Percentiles rank a stretch among this genome's conserved stretches.
Conservation (phyloP, 1,140 invertebrate genomes). For the Hypothenemus hampei region DNA sequence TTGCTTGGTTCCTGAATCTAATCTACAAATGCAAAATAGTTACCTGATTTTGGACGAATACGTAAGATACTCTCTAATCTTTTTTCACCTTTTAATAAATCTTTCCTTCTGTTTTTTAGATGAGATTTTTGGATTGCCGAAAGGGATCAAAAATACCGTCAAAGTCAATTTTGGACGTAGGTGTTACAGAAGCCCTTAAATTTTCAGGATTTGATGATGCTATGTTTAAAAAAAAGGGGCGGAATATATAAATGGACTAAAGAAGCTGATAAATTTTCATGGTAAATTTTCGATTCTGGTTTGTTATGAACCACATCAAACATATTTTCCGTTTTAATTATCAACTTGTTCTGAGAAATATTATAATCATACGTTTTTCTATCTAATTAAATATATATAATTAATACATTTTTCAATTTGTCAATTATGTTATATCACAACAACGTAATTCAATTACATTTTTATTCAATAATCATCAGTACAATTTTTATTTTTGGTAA, state of each 20-base stretch:
- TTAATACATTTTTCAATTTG: no score
- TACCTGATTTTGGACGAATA: constrained; percentile 52
- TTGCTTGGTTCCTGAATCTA: constrained; percentile 51
- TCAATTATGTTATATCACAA: no score
- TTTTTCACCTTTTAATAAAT: not conserved
- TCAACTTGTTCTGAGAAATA: no score
- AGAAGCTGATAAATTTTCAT: constrained; percentile 36
- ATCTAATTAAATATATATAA: no score
- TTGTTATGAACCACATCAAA: no score
- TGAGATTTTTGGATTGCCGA: constrained; percentile 51
- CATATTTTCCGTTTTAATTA: no score
- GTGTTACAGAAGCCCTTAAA: constrained; percentile 45
- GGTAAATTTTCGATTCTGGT: constrained; percentile 27
- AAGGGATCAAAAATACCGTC: constrained; percentile 47
- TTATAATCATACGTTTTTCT: no score
- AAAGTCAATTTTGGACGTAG: constrained; percentile 48
- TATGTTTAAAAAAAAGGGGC: constrained; percentile 49
- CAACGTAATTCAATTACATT: no score
- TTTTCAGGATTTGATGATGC: constrained; percentile 50
- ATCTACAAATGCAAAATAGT: constrained; percentile 50
- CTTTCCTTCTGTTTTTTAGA: constrained; percentile 35
- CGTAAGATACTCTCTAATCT: constrained; percentile 31
- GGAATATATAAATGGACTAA: constrained; percentile 51
- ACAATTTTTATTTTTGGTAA: constrained; percentile 61
- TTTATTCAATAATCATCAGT: constrained; percentile 40